Evolutionary conservation across 1,140 invertebrate genomes (phyloP), one percentile per base, ranked within the genome.

Genomic region (Bombyx mori): DNA sequence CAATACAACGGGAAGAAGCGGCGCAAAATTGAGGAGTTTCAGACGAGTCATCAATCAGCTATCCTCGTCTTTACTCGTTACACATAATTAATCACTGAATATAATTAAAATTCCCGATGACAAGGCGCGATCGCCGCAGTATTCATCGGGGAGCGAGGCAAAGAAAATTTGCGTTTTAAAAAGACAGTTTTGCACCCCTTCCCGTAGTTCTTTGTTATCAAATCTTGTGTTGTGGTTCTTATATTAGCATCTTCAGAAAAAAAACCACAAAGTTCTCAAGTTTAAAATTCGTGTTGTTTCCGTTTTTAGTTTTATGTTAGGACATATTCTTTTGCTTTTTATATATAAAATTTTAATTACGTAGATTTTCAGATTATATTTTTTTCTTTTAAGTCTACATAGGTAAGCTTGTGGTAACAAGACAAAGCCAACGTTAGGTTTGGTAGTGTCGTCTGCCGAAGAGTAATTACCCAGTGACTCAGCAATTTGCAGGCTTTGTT

Each of bases 401-500:
- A 35, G 26, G 26, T 22, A 35, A 42, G 54, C 56, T 69, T 52
- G 62, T 63, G 65, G 62, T 68, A 69, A 72, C 66, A 62, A 68
- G 65, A 52, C 55, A 58, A 60, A 75, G 75, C 79, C 78, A 82
- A 78, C 69, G 70, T 73, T 75, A 72, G 69, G 79, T 35, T 77
- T 73, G 74, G 63, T 75, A 71, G 68, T 73, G 75, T 71, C 75
- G 72, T 75, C 74, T 77, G 61, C 76, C 64, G 61, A 73, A 67
- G 73, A 76, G 81, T 86, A 86, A 86, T 86, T 86, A 84, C 80
- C 77, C 77, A 81, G 79, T 85, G 83, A 87, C 70, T 87, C 83
- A 85, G 80, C 82, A 75, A 58, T 65, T 35, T 35, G 4, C 26
- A 35, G 26, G 80, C 82, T 83, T 86, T 86, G 80, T 85, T 82